Evolutionary conservation across 2,113 vertebrate species (phyloP), one percentile per base, ranked within the genome.

Genomic region (Anoura caudifer): DNA sequence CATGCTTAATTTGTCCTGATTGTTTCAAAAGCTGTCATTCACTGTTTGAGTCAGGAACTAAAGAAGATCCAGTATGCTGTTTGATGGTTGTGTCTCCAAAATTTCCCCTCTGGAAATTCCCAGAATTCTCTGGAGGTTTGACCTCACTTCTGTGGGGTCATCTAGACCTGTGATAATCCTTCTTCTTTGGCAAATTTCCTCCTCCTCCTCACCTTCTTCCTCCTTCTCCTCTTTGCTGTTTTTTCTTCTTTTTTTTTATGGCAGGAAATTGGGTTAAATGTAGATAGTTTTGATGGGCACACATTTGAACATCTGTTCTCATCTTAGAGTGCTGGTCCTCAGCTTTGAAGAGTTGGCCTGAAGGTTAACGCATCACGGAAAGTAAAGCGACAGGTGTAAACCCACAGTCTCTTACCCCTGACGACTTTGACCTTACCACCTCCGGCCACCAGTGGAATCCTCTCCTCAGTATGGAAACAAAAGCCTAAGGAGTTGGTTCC

Each of bases 291-390:
- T 36, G 26, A 54, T 56, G 20, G 38, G 69, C 52, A 52, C 65
- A 76, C 36, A 79, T 65, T 43, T 75, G 73, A 94, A 89, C 0
- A 0, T 36, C 52, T 20, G 7, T 79, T 90, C 73, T 70, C 36
- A 70, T 52, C 28, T 70, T 41, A 50, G 54, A 70, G 28, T 28
- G 14, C 43, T 84, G n/a, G 61, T 50, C 83, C 26, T 87, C 6
- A 6, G 91, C 93, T 96, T 95, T 87, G 93, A 96, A 83, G 73
- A 91, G 91, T 77, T 91, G 70, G 87, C 80, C 63, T 50, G 93
- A 94, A 96, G 80, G 14, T 95, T 97, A 93, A 94, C 90, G 72
- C 65, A 33, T 87, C 20, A 0, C 73, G 63, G 85, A 84, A 95
- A 93, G 83, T 65, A 94, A 86, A 96, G 70, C 54, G 67, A 54